A percentile compares a stretch with the other conserved stretches of the same genome.
Conservation (phyloP, 2,113 vertebrate genomes). For the Sphaerodactylus townsendi region DNA sequence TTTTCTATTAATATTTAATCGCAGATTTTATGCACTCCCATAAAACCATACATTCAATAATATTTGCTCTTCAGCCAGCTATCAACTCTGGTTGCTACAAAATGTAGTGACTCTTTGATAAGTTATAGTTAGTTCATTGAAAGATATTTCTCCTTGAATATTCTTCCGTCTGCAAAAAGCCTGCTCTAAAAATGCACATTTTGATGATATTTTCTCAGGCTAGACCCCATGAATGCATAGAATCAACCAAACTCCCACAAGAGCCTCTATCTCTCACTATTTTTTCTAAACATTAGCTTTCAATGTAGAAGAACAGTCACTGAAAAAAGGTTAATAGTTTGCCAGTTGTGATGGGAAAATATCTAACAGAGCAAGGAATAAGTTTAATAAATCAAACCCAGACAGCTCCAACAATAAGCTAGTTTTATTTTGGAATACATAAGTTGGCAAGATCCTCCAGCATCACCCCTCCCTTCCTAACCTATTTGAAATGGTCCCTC, state of each 20-base stretch:
- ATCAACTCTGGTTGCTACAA: background rate
- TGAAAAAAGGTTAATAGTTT: background rate
- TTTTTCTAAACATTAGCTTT: background rate
- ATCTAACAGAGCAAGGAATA: background rate
- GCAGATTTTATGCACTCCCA: too few species aligned
- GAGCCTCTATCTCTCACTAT: background rate
- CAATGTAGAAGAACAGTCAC: background rate
- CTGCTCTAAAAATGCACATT: background rate
- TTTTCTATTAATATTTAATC: background rate
- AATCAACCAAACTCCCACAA: background rate
- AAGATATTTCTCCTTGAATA: background rate
- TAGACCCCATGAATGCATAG: background rate
- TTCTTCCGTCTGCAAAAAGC: background rate
- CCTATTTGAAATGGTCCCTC: background rate
- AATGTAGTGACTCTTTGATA: background rate
- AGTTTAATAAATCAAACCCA: background rate
- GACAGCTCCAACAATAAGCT: background rate
- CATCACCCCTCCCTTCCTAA: background rate
- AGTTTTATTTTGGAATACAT: background rate
- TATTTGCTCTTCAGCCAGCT: background rate
- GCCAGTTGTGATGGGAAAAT: too few species aligned
- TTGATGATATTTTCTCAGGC: background rate
- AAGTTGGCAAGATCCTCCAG: background rate
- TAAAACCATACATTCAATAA: background rate
- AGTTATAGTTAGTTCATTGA: background rate